These are phyloP conservation scores for Diloba caeruleocephala DNA, from an alignment of 2,888 invertebrate species.

Conservation along the genomic window DNA sequence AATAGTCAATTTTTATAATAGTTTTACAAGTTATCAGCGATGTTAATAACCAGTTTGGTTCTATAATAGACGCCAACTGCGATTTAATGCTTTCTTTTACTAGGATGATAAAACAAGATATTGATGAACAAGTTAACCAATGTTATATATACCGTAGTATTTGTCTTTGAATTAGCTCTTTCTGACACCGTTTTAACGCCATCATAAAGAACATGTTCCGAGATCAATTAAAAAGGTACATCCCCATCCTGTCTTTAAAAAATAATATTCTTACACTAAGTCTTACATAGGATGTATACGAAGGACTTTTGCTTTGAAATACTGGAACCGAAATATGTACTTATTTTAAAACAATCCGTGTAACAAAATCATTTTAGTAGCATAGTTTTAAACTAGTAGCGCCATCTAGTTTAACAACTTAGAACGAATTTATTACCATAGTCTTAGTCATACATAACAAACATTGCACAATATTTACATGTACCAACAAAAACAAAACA, in stretches of 20 bases:
- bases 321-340: too few species aligned
- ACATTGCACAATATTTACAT: neutral
- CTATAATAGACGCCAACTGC: slow-evolving; percentile 9
- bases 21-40: slow-evolving; percentile 32
- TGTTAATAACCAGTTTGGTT: slow-evolving; percentile 32
- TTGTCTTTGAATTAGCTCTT: slow-evolving; percentile 24
- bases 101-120: slow-evolving; percentile 23
- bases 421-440: slow-evolving; percentile 31
- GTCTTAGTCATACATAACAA: slow-evolving; percentile 3
- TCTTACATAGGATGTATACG: too few species aligned
- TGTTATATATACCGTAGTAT: slow-evolving; percentile 8
- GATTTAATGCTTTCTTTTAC: slow-evolving; percentile 18
- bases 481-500: slow-evolving; percentile 13
- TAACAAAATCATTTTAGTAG: neutral
- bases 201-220: too few species aligned
- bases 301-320: too few species aligned
- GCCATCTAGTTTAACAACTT: slow-evolving; percentile 45
- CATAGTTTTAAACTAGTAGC: slow-evolving; percentile 25
- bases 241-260: too few species aligned
- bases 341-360: too few species aligned
- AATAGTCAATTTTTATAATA: slow-evolving; percentile 23
- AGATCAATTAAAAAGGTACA: too few species aligned
- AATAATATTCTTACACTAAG: too few species aligned
- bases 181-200: slow-evolving; percentile 7
- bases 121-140: slow-evolving; percentile 33